A percentile compares a stretch with the other conserved stretches of the same genome.
phyloP scores from a whole-genome alignment of 1,140 invertebrate species.

The Epicauta chinensis region DNA sequence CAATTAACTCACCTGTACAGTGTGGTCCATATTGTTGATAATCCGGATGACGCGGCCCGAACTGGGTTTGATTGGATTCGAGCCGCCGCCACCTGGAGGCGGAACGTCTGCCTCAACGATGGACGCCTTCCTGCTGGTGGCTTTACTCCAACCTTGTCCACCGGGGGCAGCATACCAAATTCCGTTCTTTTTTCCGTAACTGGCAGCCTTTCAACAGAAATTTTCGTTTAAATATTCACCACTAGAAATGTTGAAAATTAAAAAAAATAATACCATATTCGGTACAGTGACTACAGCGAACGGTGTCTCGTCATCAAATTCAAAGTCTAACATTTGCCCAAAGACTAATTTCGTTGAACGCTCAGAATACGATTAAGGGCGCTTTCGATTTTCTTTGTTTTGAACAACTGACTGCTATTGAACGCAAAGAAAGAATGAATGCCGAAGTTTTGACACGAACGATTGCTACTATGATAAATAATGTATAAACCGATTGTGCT shows the following conservation, averaged over 20 bases:
- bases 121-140: constrained; percentile 65
- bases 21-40: constrained; percentile 86
- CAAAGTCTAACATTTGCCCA: constrained; percentile 33
- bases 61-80: constrained; percentile 61
- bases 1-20: constrained; percentile 68
- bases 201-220: constrained; percentile 59
- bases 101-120: constrained; percentile 61
- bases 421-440: constrained; percentile 18
- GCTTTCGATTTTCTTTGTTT: not conserved
- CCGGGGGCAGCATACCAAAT: constrained; percentile 72
- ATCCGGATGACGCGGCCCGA: constrained; percentile 83
- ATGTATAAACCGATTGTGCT: constrained; percentile 27
- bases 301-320: constrained; percentile 36
- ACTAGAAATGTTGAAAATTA: too few species aligned
- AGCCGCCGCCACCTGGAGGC: constrained; percentile 48
- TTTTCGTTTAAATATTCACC: not conserved
- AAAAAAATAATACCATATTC: constrained; percentile 29
- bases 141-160: constrained; percentile 49
- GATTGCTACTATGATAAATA: constrained; percentile 21
- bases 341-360: not conserved
- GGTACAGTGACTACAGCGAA: constrained; percentile 37
- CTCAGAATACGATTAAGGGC: not conserved
- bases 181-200: constrained; percentile 81
- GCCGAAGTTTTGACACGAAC: constrained; percentile 15
- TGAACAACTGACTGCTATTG: not conserved